Conservation (phyloP, 2,113 vertebrate species). For the Bothrops jararaca region DNA sequence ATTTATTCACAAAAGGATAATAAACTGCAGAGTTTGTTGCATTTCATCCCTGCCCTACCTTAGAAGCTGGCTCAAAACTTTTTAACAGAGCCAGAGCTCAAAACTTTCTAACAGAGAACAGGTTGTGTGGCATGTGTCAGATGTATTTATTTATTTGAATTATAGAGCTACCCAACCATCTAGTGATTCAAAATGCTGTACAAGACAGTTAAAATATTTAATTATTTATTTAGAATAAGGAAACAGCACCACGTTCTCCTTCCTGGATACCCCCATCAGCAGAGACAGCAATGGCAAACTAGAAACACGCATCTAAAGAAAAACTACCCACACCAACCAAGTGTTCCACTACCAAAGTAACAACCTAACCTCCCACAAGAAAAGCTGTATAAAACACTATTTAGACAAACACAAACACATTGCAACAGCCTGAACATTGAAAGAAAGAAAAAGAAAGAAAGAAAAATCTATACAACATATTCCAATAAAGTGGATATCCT, state of each 20-base stretch:
- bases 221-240: neutral
- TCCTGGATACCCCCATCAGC: neutral
- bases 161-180: neutral
- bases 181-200: neutral
- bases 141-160: neutral
- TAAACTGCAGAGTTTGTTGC: neutral
- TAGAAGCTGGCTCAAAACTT: neutral
- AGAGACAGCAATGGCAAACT: neutral
- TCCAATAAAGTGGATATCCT: neutral
- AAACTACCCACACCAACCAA: no score
- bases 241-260: neutral
- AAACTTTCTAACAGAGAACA: neutral
- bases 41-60: neutral
- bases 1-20: neutral
- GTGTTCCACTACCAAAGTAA: neutral
- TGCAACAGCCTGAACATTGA: neutral
- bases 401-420: neutral
- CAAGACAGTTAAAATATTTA: neutral
- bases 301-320: no score
- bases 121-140: neutral
- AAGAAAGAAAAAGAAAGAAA: no score
- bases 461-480: neutral
- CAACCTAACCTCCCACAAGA: neutral
- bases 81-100: no score
- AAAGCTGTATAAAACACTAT: neutral